Conservation (phyloP, 1,140 invertebrate genomes). For the Drosophila ambigua region DNA sequence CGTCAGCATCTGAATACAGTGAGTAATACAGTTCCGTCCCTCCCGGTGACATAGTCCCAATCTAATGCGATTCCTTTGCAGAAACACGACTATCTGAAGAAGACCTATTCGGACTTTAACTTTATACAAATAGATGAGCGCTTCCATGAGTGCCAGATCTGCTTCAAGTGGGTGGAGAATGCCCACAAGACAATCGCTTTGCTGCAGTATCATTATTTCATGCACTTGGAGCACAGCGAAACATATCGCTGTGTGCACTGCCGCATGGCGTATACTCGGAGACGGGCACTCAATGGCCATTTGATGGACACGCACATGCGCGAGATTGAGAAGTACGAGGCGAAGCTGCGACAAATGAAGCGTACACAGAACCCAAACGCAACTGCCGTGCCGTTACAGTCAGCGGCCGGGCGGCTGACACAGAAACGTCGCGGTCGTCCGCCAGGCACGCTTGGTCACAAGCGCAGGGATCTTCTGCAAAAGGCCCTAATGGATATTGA, state of each 20-base stretch:
- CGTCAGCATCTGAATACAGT: conserved; percentile 71
- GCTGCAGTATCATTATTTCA: conserved; percentile 76
- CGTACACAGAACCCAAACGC: conserved; percentile 14
- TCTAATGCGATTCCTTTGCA: conserved; percentile 1
- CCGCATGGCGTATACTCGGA: conserved; percentile 58
- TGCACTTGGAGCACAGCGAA: conserved; percentile 66
- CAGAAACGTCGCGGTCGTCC: conserved; percentile 14
- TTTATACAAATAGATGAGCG: conserved; percentile 73
- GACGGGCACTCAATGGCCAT: conserved; percentile 68
- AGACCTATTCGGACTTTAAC: conserved; percentile 70
- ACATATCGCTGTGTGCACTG: conserved; percentile 77
- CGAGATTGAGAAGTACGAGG: conserved; percentile 70
- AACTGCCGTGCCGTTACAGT: neutral
- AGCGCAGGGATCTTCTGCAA: conserved; percentile 59
- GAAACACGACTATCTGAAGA: conserved; percentile 71
- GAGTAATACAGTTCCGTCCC: neutral
- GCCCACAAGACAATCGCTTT: conserved; percentile 73
- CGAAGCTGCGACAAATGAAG: conserved; percentile 54
- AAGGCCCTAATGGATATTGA: conserved; percentile 77
- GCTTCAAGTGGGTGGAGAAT: conserved; percentile 77
- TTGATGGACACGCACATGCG: conserved; percentile 57
- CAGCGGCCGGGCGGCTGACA: too few relatives aligned
- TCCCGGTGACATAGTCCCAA: neutral
- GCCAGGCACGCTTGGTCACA: conserved; percentile 1
- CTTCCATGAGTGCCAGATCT: conserved; percentile 74